These are phyloP conservation scores for Kobus ellipsiprymnus DNA, from an alignment of 2,113 vertebrate genomes.

Conservation along the genomic window DNA sequence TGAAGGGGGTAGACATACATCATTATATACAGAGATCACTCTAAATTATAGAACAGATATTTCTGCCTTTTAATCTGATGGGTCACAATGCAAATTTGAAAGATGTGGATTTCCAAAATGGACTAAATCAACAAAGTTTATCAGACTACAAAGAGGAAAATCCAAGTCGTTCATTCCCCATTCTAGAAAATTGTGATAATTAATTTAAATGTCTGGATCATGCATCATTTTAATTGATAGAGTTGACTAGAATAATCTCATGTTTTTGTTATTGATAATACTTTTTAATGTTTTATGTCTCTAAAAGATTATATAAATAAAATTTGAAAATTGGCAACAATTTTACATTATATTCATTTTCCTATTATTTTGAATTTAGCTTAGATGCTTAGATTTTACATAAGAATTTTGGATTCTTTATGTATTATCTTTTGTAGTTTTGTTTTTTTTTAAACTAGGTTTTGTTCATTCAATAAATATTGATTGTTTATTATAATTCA, in stretches of 20 bases:
- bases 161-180: not conserved
- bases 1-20: not conserved
- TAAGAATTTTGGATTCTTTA: not conserved
- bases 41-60: not conserved
- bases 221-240: not conserved
- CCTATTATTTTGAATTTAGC: not conserved
- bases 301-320: not conserved
- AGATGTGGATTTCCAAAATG: not conserved
- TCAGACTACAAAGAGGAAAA: not conserved
- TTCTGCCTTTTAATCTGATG: not conserved
- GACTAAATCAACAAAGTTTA: not conserved
- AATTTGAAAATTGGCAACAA: not conserved
- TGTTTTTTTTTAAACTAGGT: not conserved
- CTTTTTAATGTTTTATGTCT: not conserved
- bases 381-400: not conserved
- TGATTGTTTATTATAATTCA: not conserved
- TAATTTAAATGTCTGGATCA: not conserved
- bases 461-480: not conserved
- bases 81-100: not conserved
- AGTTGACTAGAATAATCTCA: not conserved
- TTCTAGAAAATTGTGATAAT: not conserved
- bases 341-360: not conserved
- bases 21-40: not conserved
- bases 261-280: not conserved
- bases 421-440: not conserved